These are phyloP conservation scores for Drosophila kohkoa DNA, from an alignment of 1,140 invertebrate species.

Conservation along the genomic window DNA sequence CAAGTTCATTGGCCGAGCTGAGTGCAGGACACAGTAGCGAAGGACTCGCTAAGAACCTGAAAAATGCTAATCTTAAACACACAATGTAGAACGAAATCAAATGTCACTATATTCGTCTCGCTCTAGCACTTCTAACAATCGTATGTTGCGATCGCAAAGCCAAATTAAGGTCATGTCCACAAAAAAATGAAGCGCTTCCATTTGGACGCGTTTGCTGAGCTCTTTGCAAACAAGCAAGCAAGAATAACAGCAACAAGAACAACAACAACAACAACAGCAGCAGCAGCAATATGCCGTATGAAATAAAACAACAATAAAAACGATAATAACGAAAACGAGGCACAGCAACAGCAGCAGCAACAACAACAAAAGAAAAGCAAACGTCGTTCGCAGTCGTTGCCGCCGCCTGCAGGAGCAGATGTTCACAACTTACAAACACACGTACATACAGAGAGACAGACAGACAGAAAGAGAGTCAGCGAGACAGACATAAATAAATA, in stretches of 20 bases:
- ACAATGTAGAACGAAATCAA: not conserved
- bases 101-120: not conserved
- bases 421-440: conserved; percentile 80
- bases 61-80: not conserved
- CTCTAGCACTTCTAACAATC: conserved; percentile 11
- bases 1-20: conserved; percentile 71
- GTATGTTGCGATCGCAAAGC: conserved; percentile 11
- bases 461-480: conserved; percentile 30
- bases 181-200: conserved; percentile 43
- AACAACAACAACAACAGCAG: conserved; percentile 17
- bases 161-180: conserved; percentile 52
- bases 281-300: conserved; percentile 61
- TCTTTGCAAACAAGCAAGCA: conserved; percentile 37
- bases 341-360: conserved; percentile 29
- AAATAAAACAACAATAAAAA: conserved; percentile 80
- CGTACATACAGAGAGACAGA: conserved; percentile 40
- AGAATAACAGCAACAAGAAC: conserved; percentile 13
- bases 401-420: conserved; percentile 76
- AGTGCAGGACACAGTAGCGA: conserved; percentile 26
- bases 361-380: conserved; percentile 75
- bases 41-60: conserved; percentile 25
- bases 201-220: conserved; percentile 45
- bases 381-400: conserved; percentile 53
- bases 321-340: conserved; percentile 77
- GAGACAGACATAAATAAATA: conserved; percentile 79